A percentile compares a stretch with the other conserved stretches of the same genome.
These are phyloP conservation scores for Neodiprion pinetum DNA, from an alignment of 1,140 invertebrate genomes.

Conservation along the genomic window DNA sequence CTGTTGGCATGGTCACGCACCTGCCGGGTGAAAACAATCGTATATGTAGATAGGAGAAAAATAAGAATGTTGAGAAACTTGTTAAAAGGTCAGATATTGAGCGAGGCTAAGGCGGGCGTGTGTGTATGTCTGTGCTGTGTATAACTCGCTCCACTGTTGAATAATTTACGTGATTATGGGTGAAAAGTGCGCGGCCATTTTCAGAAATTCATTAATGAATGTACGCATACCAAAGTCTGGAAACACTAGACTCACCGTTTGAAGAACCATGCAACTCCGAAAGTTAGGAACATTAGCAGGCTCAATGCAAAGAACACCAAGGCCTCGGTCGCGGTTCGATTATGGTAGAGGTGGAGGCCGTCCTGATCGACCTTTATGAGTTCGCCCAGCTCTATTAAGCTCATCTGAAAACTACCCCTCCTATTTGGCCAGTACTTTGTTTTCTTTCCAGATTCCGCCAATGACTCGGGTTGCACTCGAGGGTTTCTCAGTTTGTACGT, in stretches of 20 bases:
- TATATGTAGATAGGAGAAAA: too few relatives aligned
- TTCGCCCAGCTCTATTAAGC: conserved; percentile 7
- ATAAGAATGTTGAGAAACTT: too few relatives aligned
- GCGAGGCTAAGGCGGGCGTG: too few relatives aligned
- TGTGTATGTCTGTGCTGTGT: too few relatives aligned
- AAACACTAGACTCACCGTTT: background rate
- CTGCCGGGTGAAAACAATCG: background rate
- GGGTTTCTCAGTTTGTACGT: conserved; percentile 2
- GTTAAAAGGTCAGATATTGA: too few relatives aligned
- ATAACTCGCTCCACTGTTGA: background rate
- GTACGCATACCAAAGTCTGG: too few relatives aligned
- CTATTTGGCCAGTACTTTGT: background rate
- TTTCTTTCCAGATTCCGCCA: background rate
- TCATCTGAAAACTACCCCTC: conserved; percentile 11
- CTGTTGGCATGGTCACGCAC: conserved; percentile 12
- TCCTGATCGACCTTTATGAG: conserved; percentile 10
- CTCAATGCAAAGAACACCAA: conserved; percentile 9
- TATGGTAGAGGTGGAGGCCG: conserved; percentile 9
- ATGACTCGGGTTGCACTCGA: background rate
- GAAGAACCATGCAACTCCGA: conserved; percentile 11
- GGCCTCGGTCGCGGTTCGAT: conserved; percentile 4
- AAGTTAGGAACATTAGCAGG: conserved; percentile 6
- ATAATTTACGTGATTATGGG: background rate
- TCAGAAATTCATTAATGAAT: too few relatives aligned
- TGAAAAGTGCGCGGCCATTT: too few relatives aligned